Base-by-base conservation (phyloP, 2,113 vertebrate species). In the Anhinga rufa region DNA sequence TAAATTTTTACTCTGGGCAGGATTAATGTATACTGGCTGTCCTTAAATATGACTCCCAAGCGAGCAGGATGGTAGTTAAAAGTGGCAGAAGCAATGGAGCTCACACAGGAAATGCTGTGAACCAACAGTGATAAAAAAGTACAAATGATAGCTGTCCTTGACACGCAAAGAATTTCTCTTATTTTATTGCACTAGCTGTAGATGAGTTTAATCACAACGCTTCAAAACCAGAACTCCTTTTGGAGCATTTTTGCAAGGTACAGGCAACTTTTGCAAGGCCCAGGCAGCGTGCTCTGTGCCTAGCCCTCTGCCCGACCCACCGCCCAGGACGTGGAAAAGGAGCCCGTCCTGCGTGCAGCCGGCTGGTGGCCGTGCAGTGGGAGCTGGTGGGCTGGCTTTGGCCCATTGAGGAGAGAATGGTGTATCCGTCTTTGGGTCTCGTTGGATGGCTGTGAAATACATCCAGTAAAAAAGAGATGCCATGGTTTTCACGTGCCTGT, bases 1-100 rank as follows among this genome's bases (percentile, higher is more conserved):
- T 92, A 97, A 92, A 97, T 97, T 97, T 97, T 97, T 95, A 97
- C 95, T 97, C n/a, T 51, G 96, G 95, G 92, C 90, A 96, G 96
- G 86, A 95, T 96, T 97, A 85, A 96, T 88, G 72, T 96, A 58
- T 93, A 92, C 86, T 77, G 88, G 61, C 92, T 97, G 97, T 98
- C 96, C 97, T 98, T 97, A 96, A 93, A 93, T 90, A 94, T 74
- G 93, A 96, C 93, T 98, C 94, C 86, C 91, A 92, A 72, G 93
- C 91, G 95, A 96, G 92, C 77, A 94, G 85, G 91, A 81, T 86
- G 92, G 83, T 94, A 96, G 98, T 94, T 97, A 92, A 97, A 97
- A 97, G 97, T 83, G 31, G 87, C 74, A 88, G 91, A 97, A 97
- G 76, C 82, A 93, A 97, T 44, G 70, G 77, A 74, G 86, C 66